A percentile compares a stretch with the other conserved stretches of the same genome.
Evolutionary conservation across 1,140 invertebrate species (phyloP).

Genomic region (Aphidius gifuensis): DNA sequence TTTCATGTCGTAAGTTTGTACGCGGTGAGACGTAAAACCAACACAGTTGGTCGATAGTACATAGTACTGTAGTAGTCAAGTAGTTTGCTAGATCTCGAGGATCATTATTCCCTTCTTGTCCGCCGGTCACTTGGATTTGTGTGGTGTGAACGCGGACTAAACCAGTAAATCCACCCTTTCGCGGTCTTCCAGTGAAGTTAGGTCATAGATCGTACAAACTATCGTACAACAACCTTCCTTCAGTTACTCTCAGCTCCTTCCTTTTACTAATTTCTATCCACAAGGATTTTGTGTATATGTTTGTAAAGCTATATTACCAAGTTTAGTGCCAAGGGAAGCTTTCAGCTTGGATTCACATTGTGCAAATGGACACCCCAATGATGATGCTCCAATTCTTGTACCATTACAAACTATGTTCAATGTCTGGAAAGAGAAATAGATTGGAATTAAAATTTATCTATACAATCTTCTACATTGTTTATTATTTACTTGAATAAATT

Average conservation of each 20-base stretch:
- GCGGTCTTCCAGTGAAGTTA: conserved; percentile 52
- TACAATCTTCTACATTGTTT: too few species aligned
- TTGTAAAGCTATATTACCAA: conserved; percentile 1
- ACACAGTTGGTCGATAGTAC: not conserved
- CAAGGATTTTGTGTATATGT: not conserved
- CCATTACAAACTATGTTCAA: too few species aligned
- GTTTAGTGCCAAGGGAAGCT: not conserved
- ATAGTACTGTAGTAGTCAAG: conserved; percentile 25
- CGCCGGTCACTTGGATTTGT: conserved; percentile 54
- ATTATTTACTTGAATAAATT: too few species aligned
- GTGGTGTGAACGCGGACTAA: conserved; percentile 51
- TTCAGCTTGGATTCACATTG: too few species aligned
- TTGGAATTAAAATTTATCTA: too few species aligned
- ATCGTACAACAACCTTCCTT: conserved; percentile 47
- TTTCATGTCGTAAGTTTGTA: conserved; percentile 2
- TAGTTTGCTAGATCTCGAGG: too few species aligned
- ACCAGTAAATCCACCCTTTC: conserved; percentile 54
- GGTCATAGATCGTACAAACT: conserved; percentile 52
- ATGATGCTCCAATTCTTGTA: too few species aligned
- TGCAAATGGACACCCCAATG: too few species aligned
- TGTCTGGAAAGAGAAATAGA: too few species aligned
- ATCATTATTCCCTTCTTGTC: conserved; percentile 5
- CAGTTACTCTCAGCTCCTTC: conserved; percentile 12
- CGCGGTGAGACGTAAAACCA: conserved; percentile 22
- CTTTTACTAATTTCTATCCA: too few species aligned